phyloP scores from a whole-genome alignment of 1,140 invertebrate genomes.

The Microplitis mediator region DNA sequence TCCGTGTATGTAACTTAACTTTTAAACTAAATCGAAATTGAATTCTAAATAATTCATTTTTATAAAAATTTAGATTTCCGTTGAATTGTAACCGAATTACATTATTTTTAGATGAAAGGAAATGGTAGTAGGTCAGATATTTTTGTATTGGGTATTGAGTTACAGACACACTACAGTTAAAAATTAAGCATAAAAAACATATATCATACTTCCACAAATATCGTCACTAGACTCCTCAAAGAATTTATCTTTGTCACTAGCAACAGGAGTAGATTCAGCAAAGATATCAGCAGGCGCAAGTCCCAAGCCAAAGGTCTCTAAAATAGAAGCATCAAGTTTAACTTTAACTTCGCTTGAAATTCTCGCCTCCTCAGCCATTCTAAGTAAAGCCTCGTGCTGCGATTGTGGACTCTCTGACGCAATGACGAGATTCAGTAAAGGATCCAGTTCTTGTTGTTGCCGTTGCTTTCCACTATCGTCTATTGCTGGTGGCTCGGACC shows the following conservation, averaged over 20 bases:
- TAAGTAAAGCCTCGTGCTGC: constrained; percentile 50
- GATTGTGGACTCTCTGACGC: constrained; percentile 52
- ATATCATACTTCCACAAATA: constrained; percentile 59
- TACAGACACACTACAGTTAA: not conserved
- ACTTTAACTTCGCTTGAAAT: constrained; percentile 41
- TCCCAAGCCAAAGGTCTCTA: constrained; percentile 42
- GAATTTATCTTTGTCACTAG: constrained; percentile 39
- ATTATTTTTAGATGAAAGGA: too few relatives aligned
- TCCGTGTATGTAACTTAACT: too few relatives aligned
- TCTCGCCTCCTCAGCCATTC: constrained; percentile 45
- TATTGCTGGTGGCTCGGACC: not conserved
- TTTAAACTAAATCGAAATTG: too few relatives aligned
- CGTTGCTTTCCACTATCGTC: constrained; percentile 23
- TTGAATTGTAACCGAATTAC: too few relatives aligned
- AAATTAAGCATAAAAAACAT: constrained; percentile 4
- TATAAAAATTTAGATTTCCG: too few relatives aligned
- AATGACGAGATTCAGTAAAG: constrained; percentile 57
- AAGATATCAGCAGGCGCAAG: constrained; percentile 38
- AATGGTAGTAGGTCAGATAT: too few relatives aligned
- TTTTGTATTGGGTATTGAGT: not conserved
- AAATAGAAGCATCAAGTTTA: constrained; percentile 47
- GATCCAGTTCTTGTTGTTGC: constrained; percentile 42
- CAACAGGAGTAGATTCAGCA: constrained; percentile 17
- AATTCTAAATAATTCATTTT: too few relatives aligned
- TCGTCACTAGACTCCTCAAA: constrained; percentile 70